Conservation (phyloP, 2,888 invertebrate species). For the Coleophora flavipennella region DNA sequence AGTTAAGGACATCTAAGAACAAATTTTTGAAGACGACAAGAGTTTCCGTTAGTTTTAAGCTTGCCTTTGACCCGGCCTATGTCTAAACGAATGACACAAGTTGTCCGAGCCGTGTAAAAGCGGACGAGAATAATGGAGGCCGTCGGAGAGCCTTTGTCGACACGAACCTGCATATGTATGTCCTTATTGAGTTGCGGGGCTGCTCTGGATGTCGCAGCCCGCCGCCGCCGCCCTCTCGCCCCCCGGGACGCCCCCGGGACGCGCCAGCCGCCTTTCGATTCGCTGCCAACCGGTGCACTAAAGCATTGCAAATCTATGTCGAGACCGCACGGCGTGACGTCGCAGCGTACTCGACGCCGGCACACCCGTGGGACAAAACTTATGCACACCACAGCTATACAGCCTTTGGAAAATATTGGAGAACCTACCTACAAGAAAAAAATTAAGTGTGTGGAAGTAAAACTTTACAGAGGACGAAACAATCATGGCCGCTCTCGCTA, state of each 20-base stretch:
- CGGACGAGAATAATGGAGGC: background rate
- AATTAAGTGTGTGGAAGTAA: too few species aligned
- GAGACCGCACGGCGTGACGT: constrained; percentile 16
- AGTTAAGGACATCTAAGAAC: too few species aligned
- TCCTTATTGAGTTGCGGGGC: constrained; percentile 2
- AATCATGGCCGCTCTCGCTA: too few species aligned
- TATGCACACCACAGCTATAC: constrained; percentile 24
- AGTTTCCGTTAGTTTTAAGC: too few species aligned
- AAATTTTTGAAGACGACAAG: too few species aligned
- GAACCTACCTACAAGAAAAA: too few species aligned
- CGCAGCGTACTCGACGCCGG: constrained; percentile 2
- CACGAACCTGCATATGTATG: constrained; percentile 1
- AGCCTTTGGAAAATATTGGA: background rate
- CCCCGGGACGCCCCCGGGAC: constrained; percentile 10
- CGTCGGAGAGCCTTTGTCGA: constrained; percentile 1
- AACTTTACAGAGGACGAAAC: too few species aligned
- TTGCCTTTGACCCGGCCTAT: too few species aligned
- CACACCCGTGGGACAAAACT: constrained; percentile 19
- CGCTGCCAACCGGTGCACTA: background rate
- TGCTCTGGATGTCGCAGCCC: background rate
- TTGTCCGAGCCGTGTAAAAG: background rate
- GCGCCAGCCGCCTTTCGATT: constrained; percentile 2
- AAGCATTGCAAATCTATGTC: constrained; percentile 13
- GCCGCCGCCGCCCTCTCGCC: too few species aligned
- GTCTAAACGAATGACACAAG: background rate